Conservation (phyloP, 1,140 invertebrate genomes). For the Hypothenemus hampei region DNA sequence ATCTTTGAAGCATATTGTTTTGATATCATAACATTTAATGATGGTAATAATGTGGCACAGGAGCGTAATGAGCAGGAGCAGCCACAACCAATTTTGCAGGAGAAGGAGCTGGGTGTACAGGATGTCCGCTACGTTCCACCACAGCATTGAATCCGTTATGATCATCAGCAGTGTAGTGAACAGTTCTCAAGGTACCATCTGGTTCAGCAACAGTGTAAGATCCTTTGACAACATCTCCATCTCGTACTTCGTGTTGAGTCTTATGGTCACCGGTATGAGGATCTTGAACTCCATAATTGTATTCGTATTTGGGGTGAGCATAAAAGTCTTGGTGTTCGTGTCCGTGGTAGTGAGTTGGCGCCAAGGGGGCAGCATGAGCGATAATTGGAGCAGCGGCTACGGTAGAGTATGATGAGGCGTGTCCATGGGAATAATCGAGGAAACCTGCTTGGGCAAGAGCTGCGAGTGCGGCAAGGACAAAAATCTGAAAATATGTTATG, state of each 20-base stretch:
- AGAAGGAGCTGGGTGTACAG: slow-evolving; percentile 15
- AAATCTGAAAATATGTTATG: background rate
- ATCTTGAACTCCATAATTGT: slow-evolving; percentile 49
- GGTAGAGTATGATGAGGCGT: background rate
- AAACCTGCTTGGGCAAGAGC: background rate
- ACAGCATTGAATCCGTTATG: slow-evolving; percentile 48
- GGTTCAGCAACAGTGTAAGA: slow-evolving; percentile 47
- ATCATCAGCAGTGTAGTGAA: slow-evolving; percentile 49
- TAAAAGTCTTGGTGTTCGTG: slow-evolving; percentile 31
- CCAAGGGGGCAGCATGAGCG: background rate
- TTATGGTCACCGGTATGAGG: slow-evolving; percentile 50
- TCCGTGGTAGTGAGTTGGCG: background rate
- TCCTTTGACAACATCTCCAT: slow-evolving; percentile 48
- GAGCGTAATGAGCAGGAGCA: background rate
- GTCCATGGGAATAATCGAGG: background rate
- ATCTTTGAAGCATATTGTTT: no score
- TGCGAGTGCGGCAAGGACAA: background rate
- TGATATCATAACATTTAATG: background rate
- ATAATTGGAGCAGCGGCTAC: background rate
- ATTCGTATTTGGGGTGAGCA: slow-evolving; percentile 55
- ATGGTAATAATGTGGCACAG: slow-evolving; percentile 6
- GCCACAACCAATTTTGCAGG: slow-evolving; percentile 14
- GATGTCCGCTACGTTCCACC: slow-evolving; percentile 37
- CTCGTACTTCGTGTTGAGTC: slow-evolving; percentile 46
- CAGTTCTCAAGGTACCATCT: slow-evolving; percentile 47